A percentile compares a stretch with the other conserved stretches of the same genome.
Conservation (phyloP, 2,113 vertebrate species). For the Procavia capensis region DNA sequence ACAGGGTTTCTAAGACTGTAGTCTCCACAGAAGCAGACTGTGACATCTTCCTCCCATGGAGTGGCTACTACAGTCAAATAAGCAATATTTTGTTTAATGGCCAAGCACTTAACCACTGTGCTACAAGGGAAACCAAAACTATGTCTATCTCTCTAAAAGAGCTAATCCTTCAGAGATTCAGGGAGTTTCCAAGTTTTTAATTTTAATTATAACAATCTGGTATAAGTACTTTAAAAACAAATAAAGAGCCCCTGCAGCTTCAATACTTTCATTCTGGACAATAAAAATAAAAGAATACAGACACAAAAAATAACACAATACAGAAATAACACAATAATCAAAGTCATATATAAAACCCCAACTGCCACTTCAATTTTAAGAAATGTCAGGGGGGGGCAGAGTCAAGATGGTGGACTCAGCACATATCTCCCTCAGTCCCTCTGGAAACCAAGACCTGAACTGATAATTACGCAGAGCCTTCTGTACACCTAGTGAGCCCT, state of each 20-base stretch:
- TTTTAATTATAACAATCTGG: background rate
- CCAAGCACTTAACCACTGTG: no score
- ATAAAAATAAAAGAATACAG: background rate
- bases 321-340: background rate
- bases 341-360: slow-evolving; percentile 37
- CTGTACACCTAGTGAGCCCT: no score
- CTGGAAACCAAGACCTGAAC: no score
- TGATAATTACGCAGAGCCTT: no score
- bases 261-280: background rate
- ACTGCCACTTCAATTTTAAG: slow-evolving; percentile 9
- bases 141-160: background rate
- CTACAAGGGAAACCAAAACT: background rate
- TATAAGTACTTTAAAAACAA: background rate
- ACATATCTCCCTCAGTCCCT: no score
- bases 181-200: background rate
- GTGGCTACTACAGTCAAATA: no score
- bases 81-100: no score
- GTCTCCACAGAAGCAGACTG: no score
- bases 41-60: no score
- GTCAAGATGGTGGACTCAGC: no score
- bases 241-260: background rate
- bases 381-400: background rate
- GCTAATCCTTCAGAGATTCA: background rate
- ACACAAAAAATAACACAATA: slow-evolving; percentile 45
- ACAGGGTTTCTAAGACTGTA: no score